Evolutionary conservation across 2,888 invertebrate genomes (phyloP).

Genomic region (Trachelus tabidus): DNA sequence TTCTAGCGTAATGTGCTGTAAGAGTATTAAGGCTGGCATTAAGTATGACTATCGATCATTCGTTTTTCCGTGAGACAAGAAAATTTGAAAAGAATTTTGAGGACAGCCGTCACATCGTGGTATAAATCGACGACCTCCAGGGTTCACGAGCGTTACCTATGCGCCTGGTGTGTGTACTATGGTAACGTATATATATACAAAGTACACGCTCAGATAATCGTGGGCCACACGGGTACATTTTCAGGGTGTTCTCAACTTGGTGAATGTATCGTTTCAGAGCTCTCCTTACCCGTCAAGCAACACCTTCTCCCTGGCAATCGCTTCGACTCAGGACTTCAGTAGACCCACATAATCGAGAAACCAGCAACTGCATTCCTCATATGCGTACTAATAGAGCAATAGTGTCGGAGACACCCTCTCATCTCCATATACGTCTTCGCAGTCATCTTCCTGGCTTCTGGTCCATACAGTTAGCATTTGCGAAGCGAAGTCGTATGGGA

Average conservation of each 20-base stretch:
- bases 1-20: not conserved
- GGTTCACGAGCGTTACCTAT: slow-evolving; percentile 14
- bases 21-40: too few relatives aligned
- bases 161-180: not conserved
- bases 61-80: too few relatives aligned
- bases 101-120: not conserved
- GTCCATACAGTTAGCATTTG: not conserved
- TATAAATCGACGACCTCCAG: slow-evolving; percentile 22
- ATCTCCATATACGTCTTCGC: not conserved
- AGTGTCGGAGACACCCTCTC: not conserved
- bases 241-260: slow-evolving; percentile 56
- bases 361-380: slow-evolving; percentile 58
- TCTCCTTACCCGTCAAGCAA: not conserved
- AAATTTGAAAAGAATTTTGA: not conserved
- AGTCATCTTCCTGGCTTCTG: not conserved
- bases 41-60: too few relatives aligned
- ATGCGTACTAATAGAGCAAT: slow-evolving; percentile 37
- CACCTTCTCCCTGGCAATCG: not conserved
- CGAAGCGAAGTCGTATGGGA: not conserved
- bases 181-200: not conserved
- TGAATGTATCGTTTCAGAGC: slow-evolving; percentile 40
- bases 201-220: not conserved
- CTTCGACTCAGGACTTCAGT: slow-evolving; percentile 28
- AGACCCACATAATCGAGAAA: slow-evolving; percentile 60
- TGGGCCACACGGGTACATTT: not conserved